Conservation (phyloP, 2,888 invertebrate genomes). For the Iselma pallidipennis region DNA sequence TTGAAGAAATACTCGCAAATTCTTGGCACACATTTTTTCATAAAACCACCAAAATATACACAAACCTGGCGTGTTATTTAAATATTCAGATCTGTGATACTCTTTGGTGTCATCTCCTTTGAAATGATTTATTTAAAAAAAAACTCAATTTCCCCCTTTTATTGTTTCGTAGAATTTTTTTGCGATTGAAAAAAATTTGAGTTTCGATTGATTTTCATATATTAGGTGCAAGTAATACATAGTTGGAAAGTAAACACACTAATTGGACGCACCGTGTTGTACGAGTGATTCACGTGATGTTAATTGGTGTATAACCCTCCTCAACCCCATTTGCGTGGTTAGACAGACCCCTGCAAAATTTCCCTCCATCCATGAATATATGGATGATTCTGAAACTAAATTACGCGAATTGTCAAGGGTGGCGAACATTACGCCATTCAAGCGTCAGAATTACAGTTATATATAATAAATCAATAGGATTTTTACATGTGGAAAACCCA, state of each 20-base stretch:
- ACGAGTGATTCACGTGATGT: conserved; percentile 54
- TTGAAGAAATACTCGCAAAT: no score
- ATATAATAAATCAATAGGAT: conserved; percentile 6
- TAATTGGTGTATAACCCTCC: conserved; percentile 52
- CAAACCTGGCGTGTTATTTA: no score
- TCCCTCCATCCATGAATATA: conserved; percentile 48
- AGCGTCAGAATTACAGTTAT: conserved; percentile 25
- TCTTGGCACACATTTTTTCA: no score
- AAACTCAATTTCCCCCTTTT: not conserved
- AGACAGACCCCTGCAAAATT: conserved; percentile 19
- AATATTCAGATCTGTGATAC: no score
- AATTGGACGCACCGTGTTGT: conserved; percentile 51
- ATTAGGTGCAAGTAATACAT: not conserved
- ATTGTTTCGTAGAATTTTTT: not conserved
- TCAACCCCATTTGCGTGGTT: conserved; percentile 27
- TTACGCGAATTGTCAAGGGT: conserved; percentile 46
- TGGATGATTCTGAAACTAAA: conserved; percentile 55
- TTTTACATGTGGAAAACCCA: not conserved
- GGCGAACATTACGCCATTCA: conserved; percentile 38
- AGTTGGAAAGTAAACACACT: conserved; percentile 43
- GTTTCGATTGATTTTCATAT: conserved; percentile 7
- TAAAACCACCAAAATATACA: not conserved
- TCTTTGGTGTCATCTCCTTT: no score
- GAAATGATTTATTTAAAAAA: not conserved
- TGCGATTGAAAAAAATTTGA: not conserved